Evolutionary conservation across 2,888 invertebrate species (phyloP), one percentile per base, ranked within the genome.

Genomic region (Netelia fuscicornis): DNA sequence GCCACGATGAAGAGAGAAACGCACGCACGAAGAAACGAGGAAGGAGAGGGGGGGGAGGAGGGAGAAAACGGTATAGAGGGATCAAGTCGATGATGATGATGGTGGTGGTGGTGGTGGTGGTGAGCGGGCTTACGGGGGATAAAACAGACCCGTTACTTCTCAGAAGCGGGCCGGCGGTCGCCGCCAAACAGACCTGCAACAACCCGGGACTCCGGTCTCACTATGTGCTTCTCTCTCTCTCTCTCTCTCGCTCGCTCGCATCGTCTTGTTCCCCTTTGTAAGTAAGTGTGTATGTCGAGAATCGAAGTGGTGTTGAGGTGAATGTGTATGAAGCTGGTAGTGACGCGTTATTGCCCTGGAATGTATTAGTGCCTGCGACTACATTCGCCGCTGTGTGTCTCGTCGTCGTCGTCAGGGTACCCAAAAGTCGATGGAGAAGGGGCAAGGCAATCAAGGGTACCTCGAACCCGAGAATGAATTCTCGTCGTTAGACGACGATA

Each of bases 81-180:
- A 71, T 75, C 56, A 75, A 48, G 58, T 58, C 58, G 58, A 85
- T 74, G 86, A 64, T 74, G 86, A 64, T 74, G 68, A 71, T 52
- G 30, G 52, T 17, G 17, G 17, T 17, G 17, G 17, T 17, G 17
- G 17, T 52, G 64, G 54, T 44, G 79, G 25, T 20, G 56, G 54
- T 10, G 80, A 76, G 86, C 83, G 85, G 80, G 85, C 75, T 84
- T 77, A 86, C 83, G 85, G 88, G 88, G 88, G 88, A 87, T 89
- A 89, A 90, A 90, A 90, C 91, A 91, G 92, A 92, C 92, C 92
- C 92, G 92, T 92, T 92, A 92, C 90, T 92, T 92, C 92, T 92
- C 89, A 90, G 92, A 92, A 92, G 89, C 91, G 90, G 89, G 90
- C 89, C 90, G 92, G 89, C 90, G 89, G 85, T 90, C 89, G 89